Base-by-base conservation (phyloP, 2,113 vertebrate genomes). In the Progne subis region DNA sequence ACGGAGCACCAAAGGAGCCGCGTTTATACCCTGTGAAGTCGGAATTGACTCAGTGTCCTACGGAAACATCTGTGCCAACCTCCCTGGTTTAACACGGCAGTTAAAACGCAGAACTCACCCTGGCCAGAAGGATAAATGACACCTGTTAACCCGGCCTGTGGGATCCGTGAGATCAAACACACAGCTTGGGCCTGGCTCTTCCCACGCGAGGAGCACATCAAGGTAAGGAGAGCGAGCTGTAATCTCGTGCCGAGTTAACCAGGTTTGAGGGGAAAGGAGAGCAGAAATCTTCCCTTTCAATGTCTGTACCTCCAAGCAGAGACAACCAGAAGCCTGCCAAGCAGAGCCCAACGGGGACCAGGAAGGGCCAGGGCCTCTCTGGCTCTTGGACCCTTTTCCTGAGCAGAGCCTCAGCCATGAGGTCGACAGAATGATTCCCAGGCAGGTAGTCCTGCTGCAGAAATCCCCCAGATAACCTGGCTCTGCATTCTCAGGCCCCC, bases 1-100 rank as follows among this genome's bases (percentile, higher is more conserved):
- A 5, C 6, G 3, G 37, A 29, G 49, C 82, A 65, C 26, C 34
- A 34, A 64, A 59, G n/a, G 25, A 3, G 23, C 41, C 0, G 0
- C 43, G 15, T 59, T 76, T 65, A 52, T 18, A 10, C 74, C 16
- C 75, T 12, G 19, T 25, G 74, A 60, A 69, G 59, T 11, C 4
- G 2, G 46, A 84, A 91, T 82, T 46, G 67, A 55, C 52, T 67
- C 15, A 0, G 13, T 17, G 41, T 49, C 76, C 75, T 43, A 24
- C 0, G 4, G 63, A 70, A 90, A 88, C 37, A 26, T 32, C 70
- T 72, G 53, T 71, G 32, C 9, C 56, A 86, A 2, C 31, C 57
- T 61, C 85, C 31, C 26, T 29, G 29, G 28, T 21, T 77, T 39
- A 65, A 39, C 43, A 14, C 3, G 32, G 57, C 43, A 57, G 49